Percentiles rank a stretch among this genome's conserved stretches.
phyloP scores from a whole-genome alignment of 1,140 invertebrate genomes.

The Ceratina calcarata region DNA sequence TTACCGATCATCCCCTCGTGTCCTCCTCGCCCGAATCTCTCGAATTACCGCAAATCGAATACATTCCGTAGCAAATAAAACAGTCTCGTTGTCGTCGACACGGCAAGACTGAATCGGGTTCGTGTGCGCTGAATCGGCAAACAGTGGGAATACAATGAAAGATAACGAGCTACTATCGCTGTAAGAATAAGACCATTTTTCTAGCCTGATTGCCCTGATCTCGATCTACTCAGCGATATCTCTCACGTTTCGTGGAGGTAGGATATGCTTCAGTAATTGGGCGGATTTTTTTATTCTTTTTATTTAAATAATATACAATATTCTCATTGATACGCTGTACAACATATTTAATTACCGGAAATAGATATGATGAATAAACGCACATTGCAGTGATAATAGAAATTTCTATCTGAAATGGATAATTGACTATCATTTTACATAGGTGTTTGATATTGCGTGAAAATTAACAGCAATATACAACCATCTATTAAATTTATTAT shows the following conservation, averaged over 20 bases:
- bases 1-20: neutral
- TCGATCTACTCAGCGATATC: neutral
- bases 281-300: too few relatives aligned
- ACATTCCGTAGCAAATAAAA: neutral
- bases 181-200: neutral
- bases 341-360: too few relatives aligned
- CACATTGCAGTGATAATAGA: too few relatives aligned
- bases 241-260: neutral
- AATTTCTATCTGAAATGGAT: too few relatives aligned
- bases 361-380: too few relatives aligned
- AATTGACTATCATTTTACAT: too few relatives aligned
- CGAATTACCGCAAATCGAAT: slow-evolving; percentile 1
- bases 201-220: neutral
- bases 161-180: neutral
- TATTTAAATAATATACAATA: too few relatives aligned
- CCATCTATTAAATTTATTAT: too few relatives aligned
- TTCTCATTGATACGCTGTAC: too few relatives aligned
- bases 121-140: neutral
- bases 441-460: too few relatives aligned
- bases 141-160: neutral
- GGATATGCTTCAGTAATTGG: neutral
- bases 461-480: too few relatives aligned
- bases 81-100: neutral
- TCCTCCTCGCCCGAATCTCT: neutral
- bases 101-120: neutral